Conservation (phyloP, 1,140 invertebrate genomes). For the Lerema accius region DNA sequence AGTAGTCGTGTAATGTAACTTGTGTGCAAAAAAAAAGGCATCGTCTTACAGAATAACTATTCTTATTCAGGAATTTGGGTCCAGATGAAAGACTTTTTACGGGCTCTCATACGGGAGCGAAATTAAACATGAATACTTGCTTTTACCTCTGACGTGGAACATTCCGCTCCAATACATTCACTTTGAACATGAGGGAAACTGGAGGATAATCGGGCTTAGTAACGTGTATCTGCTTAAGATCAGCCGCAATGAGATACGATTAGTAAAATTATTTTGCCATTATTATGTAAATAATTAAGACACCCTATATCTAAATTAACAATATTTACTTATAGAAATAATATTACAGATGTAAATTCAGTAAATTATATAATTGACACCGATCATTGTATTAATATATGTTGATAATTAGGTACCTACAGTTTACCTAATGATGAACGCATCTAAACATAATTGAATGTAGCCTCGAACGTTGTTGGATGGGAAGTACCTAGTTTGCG, state of each 20-base stretch:
- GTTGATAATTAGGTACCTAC: too few species aligned
- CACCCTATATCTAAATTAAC: too few species aligned
- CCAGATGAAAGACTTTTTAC: slow-evolving; percentile 72
- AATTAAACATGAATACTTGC: slow-evolving; percentile 81
- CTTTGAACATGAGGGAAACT: slow-evolving; percentile 76
- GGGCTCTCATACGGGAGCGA: slow-evolving; percentile 60
- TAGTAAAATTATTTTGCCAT: slow-evolving; percentile 45
- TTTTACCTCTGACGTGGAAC: slow-evolving; percentile 78
- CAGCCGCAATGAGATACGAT: slow-evolving; percentile 56
- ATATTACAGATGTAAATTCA: too few species aligned
- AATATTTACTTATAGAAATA: too few species aligned
- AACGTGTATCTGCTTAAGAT: slow-evolving; percentile 55
- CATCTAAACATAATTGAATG: background rate
- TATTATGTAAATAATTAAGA: slow-evolving; percentile 26
- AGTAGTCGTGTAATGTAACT: too few species aligned
- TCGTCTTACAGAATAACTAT: slow-evolving; percentile 40
- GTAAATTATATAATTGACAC: slow-evolving; percentile 31
- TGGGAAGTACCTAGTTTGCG: background rate
- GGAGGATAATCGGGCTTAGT: slow-evolving; percentile 66
- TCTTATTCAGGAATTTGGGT: slow-evolving; percentile 64
- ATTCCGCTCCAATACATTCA: slow-evolving; percentile 76
- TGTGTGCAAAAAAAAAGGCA: slow-evolving; percentile 62
- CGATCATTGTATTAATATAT: too few species aligned
- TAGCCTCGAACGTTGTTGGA: background rate
- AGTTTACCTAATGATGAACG: too few species aligned